Evolutionary conservation across 2,113 vertebrate genomes (phyloP), one percentile per base, ranked within the genome.

Genomic region (Petroica traversi): DNA sequence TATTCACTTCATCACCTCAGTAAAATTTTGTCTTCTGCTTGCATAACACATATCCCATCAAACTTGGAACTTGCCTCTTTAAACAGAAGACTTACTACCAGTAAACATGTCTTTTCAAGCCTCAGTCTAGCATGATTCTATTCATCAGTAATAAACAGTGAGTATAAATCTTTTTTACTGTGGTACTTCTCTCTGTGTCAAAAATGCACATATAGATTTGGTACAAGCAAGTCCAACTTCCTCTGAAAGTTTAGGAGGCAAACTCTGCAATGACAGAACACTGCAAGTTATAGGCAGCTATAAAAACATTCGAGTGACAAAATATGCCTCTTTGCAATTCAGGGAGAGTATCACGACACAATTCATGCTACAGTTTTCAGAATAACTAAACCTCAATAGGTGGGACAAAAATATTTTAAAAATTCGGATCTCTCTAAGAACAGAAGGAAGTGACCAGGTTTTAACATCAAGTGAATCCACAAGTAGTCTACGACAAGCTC

Each of bases 121-220:
- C 57, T 75, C 36, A 64, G 7, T 91, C 69, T 45, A 52, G 52
- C 41, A 68, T 45, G 66, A 62, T 69, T 72, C 48, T 81, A 68
- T 94, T 91, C 91, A 94, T 85, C 66, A 61, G 80, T 71, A 93
- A 93, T 96, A 95, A 97, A 93, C 57, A 64, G 67, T 29, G 23
- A 76, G 11, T 23, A 78, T 92, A 91, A 93, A 91, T 89, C 79
- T 81, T 69, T 89, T 97, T 97, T 96, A 95, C 19, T 57, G 52
- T 28, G 75, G 26, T 75, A 72, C 49, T 92, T 89, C 64, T 64
- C 86, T 51, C 28, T 75, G 63, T 73, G 64, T 86, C 57, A 96
- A 72, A 95, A 92, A 91, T 78, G 93, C 86, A 38, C 2, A 1
- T 61, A 75, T 23, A 89, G 64, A 84, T 71, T 66, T 84, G 57